These are phyloP conservation scores for Sipha flava DNA, from an alignment of 1,140 invertebrate species.

Conservation along the genomic window DNA sequence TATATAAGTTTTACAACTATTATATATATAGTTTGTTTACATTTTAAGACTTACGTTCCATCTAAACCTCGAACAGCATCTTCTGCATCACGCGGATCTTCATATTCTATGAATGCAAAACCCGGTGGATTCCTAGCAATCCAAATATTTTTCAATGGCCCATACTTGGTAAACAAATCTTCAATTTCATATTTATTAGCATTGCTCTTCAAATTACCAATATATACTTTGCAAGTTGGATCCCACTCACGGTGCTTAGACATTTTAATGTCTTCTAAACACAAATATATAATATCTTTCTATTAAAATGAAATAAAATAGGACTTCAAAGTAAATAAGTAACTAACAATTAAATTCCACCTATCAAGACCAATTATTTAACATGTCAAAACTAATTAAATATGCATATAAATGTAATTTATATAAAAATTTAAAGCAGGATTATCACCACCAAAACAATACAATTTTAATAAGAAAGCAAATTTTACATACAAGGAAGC, in stretches of 20 bases:
- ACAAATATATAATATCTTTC: not conserved
- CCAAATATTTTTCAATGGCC: constrained; percentile 92
- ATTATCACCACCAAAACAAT: too few species aligned
- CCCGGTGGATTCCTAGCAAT: constrained; percentile 89
- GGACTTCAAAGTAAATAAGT: too few species aligned
- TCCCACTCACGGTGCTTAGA: constrained; percentile 74
- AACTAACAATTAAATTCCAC: too few species aligned
- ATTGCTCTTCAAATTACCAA: constrained; percentile 87
- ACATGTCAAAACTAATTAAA: too few species aligned
- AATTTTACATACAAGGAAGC: too few species aligned
- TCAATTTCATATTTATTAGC: constrained; percentile 87
- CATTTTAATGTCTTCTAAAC: not conserved
- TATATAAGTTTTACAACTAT: not conserved
- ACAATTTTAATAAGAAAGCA: too few species aligned
- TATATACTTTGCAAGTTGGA: constrained; percentile 94
- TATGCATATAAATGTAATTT: too few species aligned
- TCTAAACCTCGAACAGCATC: constrained; percentile 90
- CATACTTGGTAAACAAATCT: constrained; percentile 88
- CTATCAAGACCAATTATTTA: too few species aligned
- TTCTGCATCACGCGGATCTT: constrained; percentile 93
- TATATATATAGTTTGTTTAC: not conserved
- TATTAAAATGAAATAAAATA: too few species aligned
- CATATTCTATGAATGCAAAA: constrained; percentile 97
- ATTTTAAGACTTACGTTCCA: constrained; percentile 66
- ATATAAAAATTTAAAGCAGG: too few species aligned